These are phyloP conservation scores for Auanema freiburgensis DNA, from an alignment of 2,888 invertebrate species.

Conservation along the genomic window DNA sequence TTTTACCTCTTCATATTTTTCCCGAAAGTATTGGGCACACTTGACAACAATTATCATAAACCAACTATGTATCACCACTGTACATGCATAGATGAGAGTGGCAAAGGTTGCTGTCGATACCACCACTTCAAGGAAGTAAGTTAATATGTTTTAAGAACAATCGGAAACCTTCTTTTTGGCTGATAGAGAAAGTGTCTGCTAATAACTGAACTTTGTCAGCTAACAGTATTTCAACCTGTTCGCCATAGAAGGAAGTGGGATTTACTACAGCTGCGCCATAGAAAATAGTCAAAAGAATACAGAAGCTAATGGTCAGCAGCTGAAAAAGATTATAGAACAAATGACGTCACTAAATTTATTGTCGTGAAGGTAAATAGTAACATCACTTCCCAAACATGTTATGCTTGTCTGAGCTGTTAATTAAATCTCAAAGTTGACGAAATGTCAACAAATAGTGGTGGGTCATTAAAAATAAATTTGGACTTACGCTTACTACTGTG, in stretches of 20 bases:
- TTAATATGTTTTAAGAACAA: neutral
- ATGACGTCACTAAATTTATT: neutral
- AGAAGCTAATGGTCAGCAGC: constrained; percentile 38
- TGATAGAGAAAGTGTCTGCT: constrained; percentile 19
- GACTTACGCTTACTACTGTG: constrained; percentile 41
- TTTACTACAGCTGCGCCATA: constrained; percentile 32
- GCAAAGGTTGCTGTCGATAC: constrained; percentile 28
- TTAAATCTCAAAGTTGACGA: neutral
- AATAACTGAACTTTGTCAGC: constrained; percentile 36
- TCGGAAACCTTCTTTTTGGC: constrained; percentile 8
- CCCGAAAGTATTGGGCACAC: constrained; percentile 39
- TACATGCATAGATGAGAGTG: constrained; percentile 33
- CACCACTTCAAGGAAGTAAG: constrained; percentile 24
- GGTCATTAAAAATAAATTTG: too few relatives aligned
- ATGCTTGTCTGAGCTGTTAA: neutral
- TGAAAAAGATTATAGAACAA: constrained; percentile 16
- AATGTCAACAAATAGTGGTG: too few relatives aligned
- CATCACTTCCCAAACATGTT: too few relatives aligned
- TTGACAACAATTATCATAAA: constrained; percentile 44
- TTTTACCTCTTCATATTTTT: neutral
- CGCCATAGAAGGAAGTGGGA: constrained; percentile 35
- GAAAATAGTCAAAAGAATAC: constrained; percentile 34
- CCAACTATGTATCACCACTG: constrained; percentile 38
- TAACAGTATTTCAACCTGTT: constrained; percentile 35
- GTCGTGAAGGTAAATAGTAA: too few relatives aligned